Evolutionary conservation across 1,140 invertebrate genomes (phyloP), one percentile per base, ranked within the genome.

Genomic region (Zaprionus africanus): DNA sequence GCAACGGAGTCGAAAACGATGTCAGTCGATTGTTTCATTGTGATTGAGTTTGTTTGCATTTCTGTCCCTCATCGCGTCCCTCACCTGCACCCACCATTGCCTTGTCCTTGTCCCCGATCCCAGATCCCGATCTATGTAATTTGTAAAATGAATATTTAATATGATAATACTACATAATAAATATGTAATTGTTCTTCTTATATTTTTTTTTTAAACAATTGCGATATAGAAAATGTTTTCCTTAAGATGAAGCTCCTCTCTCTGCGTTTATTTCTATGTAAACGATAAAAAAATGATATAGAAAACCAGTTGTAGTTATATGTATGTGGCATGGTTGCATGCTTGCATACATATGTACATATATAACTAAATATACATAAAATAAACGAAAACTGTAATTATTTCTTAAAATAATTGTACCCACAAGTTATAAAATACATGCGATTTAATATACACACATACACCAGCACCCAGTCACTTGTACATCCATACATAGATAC

Each of bases 1-100:
- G 58, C 17, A 51, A 12, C 46, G 46, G 11, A 24, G 19, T 61
- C 59, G 59, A 2, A 49, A 26, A 43, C 53, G 24, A 34, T 28
- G 31, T 73, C 62, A 59, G 58, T 79, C 65, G 65, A 79, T 72
- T 83, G 75, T 88, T 83, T 87, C 69, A 87, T 81, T 90, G 85
- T 90, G 85, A 90, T 90, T 90, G 85, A 81, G 85, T 90, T 88
- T 90, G 54, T 81, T 84, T 84, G 85, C 85, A 88, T 88, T 88
- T 88, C 81, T 49, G 46, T 84, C 62, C 41, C 41, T 6, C n/a
- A 7, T n/a, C 15, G 34, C 34, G 34, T 36, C 12, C 41, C 41
- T 9, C 41, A 17, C 41, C n/a, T 1, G 5, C n/a, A 36, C 17
- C 28, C 59, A 34, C 41, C 34, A 17, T 13, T 31, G 36, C 12